Conservation (phyloP, 1,140 invertebrate genomes). For the Belonocnema kinseyi region DNA sequence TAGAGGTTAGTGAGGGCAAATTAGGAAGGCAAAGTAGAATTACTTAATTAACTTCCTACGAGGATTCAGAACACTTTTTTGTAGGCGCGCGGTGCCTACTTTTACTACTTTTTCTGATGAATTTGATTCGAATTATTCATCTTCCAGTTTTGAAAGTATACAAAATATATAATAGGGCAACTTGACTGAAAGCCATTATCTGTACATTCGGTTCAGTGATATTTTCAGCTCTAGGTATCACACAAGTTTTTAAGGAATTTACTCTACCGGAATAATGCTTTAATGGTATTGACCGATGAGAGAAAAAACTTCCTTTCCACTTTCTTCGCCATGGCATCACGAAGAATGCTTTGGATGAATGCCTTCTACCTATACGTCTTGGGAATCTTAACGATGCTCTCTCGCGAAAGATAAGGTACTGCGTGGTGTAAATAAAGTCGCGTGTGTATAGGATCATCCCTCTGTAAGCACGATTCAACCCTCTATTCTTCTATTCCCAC, state of each 20-base stretch:
- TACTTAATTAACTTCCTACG: no score
- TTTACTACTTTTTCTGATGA: no score
- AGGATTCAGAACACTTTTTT: no score
- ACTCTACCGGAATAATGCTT: background rate
- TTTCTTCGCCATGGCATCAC: background rate
- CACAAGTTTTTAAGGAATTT: background rate
- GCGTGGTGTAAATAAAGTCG: conserved; percentile 22
- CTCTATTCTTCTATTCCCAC: background rate
- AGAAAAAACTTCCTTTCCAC: background rate
- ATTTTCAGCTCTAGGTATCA: no score
- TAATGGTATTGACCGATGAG: conserved; percentile 9
- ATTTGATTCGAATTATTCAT: no score
- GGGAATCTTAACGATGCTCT: conserved; percentile 23
- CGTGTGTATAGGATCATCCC: conserved; percentile 23
- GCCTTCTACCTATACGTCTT: background rate
- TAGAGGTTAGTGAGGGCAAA: no score
- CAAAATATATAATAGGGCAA: no score
- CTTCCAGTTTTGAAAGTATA: no score
- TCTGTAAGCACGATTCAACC: background rate
- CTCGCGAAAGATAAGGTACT: conserved; percentile 23
- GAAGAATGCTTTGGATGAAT: conserved; percentile 15
- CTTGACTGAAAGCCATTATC: no score
- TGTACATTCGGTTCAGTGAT: no score
- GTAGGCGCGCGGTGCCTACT: no score
- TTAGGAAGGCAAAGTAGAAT: no score